Base-by-base conservation (phyloP, 2,888 invertebrate genomes). In the Crioceris asparagi region DNA sequence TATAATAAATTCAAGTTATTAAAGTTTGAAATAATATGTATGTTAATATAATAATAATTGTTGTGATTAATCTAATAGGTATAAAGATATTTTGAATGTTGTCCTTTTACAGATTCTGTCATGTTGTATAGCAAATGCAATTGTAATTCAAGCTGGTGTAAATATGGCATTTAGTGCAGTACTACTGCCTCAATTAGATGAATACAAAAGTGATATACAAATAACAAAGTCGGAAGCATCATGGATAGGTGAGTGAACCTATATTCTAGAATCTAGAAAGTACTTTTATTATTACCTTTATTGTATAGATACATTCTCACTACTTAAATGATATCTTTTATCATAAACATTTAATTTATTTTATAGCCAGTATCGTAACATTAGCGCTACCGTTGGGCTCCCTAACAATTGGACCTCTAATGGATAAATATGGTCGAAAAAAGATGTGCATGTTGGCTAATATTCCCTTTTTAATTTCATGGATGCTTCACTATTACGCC, bases 141-240 rank as follows among this genome's bases (percentile, higher is more conserved):
- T 68, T 29, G 70, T 69, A 2, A 68, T 74, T 39, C 72, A 74
- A 50, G 69, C 67, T 12, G 75, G 75, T 17, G 62, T 72, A 32
- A 73, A 72, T 50, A 69, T 75, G 69, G 66, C 71, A 1, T 75
- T 69, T 49, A 71, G 72, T 48, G 70, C 73, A 5, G 62, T 75
- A 32, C 57, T 75, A 36, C 52, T 71, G 36, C 69, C 72, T 7
- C 71, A 72, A 43, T 57, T 74, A 29, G 52, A 61, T 38, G 52
- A 61, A 36, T 39, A 42, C 8, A 55, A 55, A 26, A 63, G 62
- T 42, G 50, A 57, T 19, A 61, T 69, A 21, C 48, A 50, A 11
- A 61, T 72, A 25, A 61, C 62, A 26, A 61, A 62, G 40, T 59
- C 62, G 17, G 59, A 72, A 52, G 67, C 64, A 17, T 71, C 74